A percentile compares a stretch with the other conserved stretches of the same genome.
Conservation (phyloP, 2,113 vertebrate genomes). For the Bubo bubo region DNA sequence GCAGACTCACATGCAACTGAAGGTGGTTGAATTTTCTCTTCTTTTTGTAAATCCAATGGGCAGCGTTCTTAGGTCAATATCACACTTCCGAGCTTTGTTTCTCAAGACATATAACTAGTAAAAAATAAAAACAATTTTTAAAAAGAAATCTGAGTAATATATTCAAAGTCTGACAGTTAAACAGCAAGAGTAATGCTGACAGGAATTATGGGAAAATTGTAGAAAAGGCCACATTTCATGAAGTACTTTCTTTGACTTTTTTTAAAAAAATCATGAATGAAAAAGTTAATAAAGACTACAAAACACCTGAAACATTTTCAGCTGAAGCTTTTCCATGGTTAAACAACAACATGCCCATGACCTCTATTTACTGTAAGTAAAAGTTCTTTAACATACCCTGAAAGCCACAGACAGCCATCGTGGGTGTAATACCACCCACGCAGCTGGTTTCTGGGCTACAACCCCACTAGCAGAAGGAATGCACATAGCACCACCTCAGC, state of each 20-base stretch:
- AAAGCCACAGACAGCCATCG: neutral
- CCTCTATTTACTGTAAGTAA: neutral
- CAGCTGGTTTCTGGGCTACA: neutral
- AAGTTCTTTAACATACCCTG: neutral
- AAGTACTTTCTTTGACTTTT: neutral
- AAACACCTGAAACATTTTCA: neutral
- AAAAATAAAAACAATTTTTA: neutral
- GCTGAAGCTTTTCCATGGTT: neutral
- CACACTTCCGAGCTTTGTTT: constrained; percentile 78
- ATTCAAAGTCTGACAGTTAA: neutral
- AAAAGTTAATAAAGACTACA: neutral
- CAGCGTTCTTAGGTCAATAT: constrained; percentile 84
- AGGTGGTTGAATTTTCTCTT: constrained; percentile 89
- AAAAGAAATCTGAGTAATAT: neutral
- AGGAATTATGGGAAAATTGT: neutral
- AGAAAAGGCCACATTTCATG: neutral
- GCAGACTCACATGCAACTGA: constrained; percentile 79
- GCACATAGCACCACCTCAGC: neutral
- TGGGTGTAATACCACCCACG: fast-evolving
- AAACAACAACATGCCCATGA: neutral
- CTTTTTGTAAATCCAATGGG: constrained; percentile 88
- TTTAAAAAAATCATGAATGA: fast-evolving
- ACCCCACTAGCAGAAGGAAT: neutral
- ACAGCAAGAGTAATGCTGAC: neutral
- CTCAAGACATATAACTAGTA: constrained; percentile 80